Conservation (phyloP, 2,113 vertebrate genomes). For the Uria aalge region DNA sequence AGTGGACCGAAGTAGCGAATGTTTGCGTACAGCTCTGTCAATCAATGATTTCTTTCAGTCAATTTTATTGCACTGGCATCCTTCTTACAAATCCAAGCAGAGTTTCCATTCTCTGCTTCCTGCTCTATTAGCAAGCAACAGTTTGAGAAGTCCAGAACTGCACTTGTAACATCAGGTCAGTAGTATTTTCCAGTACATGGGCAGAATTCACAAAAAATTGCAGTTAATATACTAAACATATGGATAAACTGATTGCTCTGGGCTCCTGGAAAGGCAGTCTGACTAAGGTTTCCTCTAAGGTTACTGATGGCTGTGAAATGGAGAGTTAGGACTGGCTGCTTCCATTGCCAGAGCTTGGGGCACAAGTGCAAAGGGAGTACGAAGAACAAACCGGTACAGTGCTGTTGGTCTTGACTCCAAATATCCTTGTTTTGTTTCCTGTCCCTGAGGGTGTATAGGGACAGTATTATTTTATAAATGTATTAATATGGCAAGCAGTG, state of each 20-base stretch:
- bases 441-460: not conserved
- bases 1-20: not conserved
- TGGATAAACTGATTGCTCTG: not conserved
- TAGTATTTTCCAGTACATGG: not conserved
- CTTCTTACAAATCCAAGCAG: not conserved
- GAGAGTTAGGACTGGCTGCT: not conserved
- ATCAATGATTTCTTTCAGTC: not conserved
- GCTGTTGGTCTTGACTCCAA: not conserved
- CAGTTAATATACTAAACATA: not conserved
- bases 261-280: not conserved
- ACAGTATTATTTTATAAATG: not conserved
- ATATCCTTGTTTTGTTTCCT: not conserved
- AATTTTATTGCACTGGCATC: not conserved
- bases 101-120: not conserved
- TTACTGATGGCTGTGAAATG: not conserved
- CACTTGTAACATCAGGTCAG: not conserved
- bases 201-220: not conserved
- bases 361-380: not conserved
- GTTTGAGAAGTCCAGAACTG: not conserved
- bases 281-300: not conserved
- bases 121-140: not conserved
- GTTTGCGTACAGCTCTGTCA: not conserved
- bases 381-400: not conserved
- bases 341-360: not conserved
- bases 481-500: not conserved